Base-by-base conservation (phyloP, 2,888 invertebrate species). In the Dolichomitus sp. region DNA sequence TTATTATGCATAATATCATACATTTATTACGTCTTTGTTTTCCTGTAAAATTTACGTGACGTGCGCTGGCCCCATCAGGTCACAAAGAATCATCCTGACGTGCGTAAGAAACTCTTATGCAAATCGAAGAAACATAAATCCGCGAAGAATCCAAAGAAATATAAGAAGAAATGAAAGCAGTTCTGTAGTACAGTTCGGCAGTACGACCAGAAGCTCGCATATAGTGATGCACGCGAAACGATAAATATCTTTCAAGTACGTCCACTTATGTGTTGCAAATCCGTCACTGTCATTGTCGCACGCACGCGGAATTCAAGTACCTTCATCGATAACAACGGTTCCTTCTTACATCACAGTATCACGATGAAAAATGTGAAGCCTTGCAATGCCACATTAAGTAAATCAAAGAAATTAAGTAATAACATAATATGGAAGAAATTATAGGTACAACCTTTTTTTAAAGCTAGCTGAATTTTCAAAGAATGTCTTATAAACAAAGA, bases 211-310 rank as follows among this genome's bases (percentile, higher is more conserved):
- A 14, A 4, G 37, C 65, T 57, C 48, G 23, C 65, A 57, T 48
- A 66, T 48, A 79, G 40, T 23, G 72, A 57, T 52, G 66, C 19
- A 48, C 19, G 7, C 27, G 14, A 23, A 74, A 69, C 74, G 69
- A 74, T 74, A 63, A 68, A 74, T 68, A 78, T 78, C 79, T 59
- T 57, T 80, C 61, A 42, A 54, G 74, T 80, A 48, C 63, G 37
- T 80, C 61, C 37, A 74, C 63, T 80, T 74, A 69, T 69, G 68
- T 80, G 74, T 69, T 74, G 61, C 74, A 80, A 80, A 80, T 80
- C 79, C 79, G 79, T 80, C 80, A 80, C 66, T 80, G 80, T 80
- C 80, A 69, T n/a, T 61, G 73, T 74, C 69, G 69, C 74, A 74
- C 80, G 74, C 74, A 69, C 74, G 19, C 5, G 40, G 74, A 61